phyloP scores from a whole-genome alignment of 2,797 vertebrate genomes.

The Benthosema pterotum region DNA sequence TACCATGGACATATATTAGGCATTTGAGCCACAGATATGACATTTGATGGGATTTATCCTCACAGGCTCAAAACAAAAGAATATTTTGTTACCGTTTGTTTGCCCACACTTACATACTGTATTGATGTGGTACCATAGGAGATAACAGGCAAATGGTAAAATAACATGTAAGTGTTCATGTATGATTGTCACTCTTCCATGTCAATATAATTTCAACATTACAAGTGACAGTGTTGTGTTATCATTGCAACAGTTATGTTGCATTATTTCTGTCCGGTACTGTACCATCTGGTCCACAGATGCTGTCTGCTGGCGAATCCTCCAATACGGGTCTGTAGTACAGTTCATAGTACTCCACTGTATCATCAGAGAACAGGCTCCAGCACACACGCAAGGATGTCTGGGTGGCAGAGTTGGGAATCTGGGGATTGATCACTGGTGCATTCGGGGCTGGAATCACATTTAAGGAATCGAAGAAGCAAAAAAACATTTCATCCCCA shows the following conservation, averaged over 20 bases:
- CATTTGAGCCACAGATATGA: too few relatives aligned
- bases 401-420: slow-evolving; percentile 86
- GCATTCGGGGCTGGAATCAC: slow-evolving; percentile 87
- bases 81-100: too few relatives aligned
- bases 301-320: slow-evolving; percentile 59
- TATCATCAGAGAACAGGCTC: slow-evolving; percentile 94
- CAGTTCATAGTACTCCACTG: slow-evolving; percentile 89
- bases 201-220: slow-evolving; percentile 20
- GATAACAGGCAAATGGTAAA: too few relatives aligned
- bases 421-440: slow-evolving; percentile 94
- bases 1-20: too few relatives aligned
- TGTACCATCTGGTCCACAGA: slow-evolving; percentile 76
- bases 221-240: slow-evolving; percentile 34
- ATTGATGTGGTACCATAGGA: too few relatives aligned
- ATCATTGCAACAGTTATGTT: slow-evolving; percentile 6
- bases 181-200: neutral
- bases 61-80: too few relatives aligned
- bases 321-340: slow-evolving; percentile 85
- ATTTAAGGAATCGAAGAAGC: slow-evolving; percentile 7
- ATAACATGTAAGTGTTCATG: neutral
- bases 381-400: slow-evolving; percentile 91
- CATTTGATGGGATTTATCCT: too few relatives aligned
- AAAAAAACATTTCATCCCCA: neutral
- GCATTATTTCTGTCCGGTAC: slow-evolving; percentile 61
- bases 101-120: too few relatives aligned